phyloP scores from a whole-genome alignment of 2,888 invertebrate species.

The Omphaloscelis lunosa region DNA sequence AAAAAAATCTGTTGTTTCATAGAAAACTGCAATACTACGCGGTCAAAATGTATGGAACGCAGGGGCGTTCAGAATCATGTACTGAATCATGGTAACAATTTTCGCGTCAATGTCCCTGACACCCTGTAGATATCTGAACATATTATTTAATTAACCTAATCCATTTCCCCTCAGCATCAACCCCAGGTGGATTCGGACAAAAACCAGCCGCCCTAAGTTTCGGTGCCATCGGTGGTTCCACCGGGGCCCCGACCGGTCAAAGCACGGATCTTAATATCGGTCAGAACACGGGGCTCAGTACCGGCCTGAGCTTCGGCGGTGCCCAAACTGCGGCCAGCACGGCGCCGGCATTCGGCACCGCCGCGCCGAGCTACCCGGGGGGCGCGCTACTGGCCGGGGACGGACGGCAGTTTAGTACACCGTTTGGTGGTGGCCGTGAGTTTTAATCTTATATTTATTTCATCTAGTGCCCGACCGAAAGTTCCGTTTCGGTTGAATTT shows the following conservation, averaged over 20 bases:
- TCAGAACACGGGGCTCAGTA: constrained; percentile 20
- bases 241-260: background rate
- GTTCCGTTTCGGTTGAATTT: too few relatives aligned
- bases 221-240: constrained; percentile 36
- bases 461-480: too few relatives aligned
- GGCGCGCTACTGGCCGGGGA: background rate
- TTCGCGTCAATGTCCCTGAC: too few relatives aligned
- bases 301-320: constrained; percentile 49
- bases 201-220: constrained; percentile 52
- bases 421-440: constrained; percentile 44
- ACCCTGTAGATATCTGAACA: background rate
- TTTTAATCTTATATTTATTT: background rate
- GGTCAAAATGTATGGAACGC: too few relatives aligned
- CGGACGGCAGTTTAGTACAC: background rate
- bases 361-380: constrained; percentile 51
- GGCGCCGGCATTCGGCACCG: constrained; percentile 44
- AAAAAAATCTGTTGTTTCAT: too few relatives aligned
- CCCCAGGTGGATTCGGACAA: constrained; percentile 30
- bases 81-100: too few relatives aligned
- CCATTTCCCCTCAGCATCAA: constrained; percentile 14
- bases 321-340: constrained; percentile 29
- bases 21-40: too few relatives aligned
- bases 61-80: too few relatives aligned
- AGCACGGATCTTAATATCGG: background rate
- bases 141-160: background rate